Percentiles rank a stretch among this genome's conserved stretches.
phyloP scores from a whole-genome alignment of 2,797 vertebrate genomes.

The Pseudochirops corinnae region DNA sequence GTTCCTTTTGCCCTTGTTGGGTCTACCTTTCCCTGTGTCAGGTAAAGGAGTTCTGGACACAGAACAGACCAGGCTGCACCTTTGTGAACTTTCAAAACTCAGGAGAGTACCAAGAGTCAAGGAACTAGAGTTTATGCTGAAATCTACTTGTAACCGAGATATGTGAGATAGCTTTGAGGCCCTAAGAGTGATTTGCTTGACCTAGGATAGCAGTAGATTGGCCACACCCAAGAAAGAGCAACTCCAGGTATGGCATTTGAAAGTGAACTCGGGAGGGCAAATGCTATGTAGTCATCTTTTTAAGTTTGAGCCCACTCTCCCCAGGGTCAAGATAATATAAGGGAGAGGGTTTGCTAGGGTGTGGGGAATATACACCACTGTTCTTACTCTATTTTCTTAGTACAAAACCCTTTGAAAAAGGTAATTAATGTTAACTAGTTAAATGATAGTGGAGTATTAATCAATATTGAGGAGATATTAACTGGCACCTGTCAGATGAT shows the following conservation, averaged over 20 bases:
- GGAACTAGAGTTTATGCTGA: neutral
- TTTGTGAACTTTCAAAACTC: neutral
- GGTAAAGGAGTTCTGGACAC: neutral
- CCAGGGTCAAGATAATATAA: neutral
- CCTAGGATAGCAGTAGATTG: neutral
- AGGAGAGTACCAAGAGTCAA: neutral
- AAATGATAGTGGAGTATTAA: neutral
- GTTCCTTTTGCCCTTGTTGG: neutral
- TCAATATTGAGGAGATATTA: neutral
- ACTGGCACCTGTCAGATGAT: neutral
- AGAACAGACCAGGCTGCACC: neutral
- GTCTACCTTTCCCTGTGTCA: neutral
- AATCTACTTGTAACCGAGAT: neutral
- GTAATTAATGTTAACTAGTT: neutral
- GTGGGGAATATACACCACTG: neutral
- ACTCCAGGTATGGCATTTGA: neutral
- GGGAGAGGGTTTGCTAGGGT: neutral
- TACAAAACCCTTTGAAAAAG: neutral
- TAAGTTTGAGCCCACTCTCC: neutral
- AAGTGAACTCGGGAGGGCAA: neutral
- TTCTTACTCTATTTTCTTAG: neutral
- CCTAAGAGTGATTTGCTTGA: neutral
- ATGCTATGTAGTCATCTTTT: neutral
- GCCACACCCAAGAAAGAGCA: neutral
- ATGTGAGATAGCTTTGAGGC: neutral